These are phyloP conservation scores for Muscina levida DNA, from an alignment of 2,888 invertebrate species.

Conservation along the genomic window DNA sequence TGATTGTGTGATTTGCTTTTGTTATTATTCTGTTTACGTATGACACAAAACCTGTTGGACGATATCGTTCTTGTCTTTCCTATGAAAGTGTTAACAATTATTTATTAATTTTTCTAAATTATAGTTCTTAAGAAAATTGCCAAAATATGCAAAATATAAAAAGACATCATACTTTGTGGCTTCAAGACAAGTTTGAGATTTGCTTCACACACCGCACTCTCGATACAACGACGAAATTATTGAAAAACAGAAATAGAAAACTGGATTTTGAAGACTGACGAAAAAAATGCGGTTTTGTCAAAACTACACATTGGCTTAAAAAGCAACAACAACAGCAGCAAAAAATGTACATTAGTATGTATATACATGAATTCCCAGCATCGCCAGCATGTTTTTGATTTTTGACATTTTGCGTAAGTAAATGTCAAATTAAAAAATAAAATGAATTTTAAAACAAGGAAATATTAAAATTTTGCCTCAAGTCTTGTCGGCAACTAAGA, in stretches of 20 bases:
- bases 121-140: constrained; percentile 42
- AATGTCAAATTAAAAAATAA: constrained; percentile 61
- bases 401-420: constrained; percentile 64
- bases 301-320: not conserved
- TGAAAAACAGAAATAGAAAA: constrained; percentile 29
- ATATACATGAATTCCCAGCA: constrained; percentile 3
- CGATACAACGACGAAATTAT: too few relatives aligned
- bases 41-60: constrained; percentile 2
- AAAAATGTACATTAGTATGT: constrained; percentile 38
- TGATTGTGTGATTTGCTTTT: not conserved
- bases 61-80: constrained; percentile 1
- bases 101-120: constrained; percentile 49
- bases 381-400: constrained; percentile 48
- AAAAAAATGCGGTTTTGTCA: constrained; percentile 42
- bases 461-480: constrained; percentile 25
- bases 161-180: constrained; percentile 6
- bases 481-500: not conserved
- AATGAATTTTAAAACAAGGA: constrained; percentile 47
- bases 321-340: constrained; percentile 1
- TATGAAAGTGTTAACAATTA: constrained; percentile 43
- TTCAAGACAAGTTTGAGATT: constrained; percentile 45
- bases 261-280: constrained; percentile 42
- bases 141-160: not conserved
- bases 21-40: not conserved
- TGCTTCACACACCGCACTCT: constrained; percentile 9